phyloP scores from a whole-genome alignment of 2,113 vertebrate species.

The Chloropsis hardwickii region DNA sequence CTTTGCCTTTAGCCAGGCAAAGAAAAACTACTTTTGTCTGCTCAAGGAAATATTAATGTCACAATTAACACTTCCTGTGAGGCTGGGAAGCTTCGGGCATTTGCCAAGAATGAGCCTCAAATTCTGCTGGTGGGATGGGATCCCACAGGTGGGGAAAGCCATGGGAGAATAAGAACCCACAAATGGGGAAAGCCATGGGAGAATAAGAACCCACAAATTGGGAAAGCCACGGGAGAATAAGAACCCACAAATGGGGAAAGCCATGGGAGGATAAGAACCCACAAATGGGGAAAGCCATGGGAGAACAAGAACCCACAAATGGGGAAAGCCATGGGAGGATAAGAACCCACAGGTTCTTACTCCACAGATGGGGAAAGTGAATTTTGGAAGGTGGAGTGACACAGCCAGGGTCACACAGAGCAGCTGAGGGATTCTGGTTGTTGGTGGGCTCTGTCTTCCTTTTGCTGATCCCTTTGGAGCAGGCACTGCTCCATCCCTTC shows the following conservation, averaged over 20 bases:
- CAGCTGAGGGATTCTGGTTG: not conserved
- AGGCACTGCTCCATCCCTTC: not conserved
- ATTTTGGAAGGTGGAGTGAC: not conserved
- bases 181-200: not conserved
- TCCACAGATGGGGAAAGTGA: not conserved
- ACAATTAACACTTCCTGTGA: fast-evolving
- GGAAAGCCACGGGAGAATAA: not conserved
- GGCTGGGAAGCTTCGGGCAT: not conserved
- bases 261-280: not conserved
- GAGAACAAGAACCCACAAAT: not conserved
- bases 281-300: not conserved
- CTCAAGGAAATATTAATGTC: not conserved
- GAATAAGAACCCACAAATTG: not conserved
- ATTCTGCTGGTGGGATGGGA: not conserved
- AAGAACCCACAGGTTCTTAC: not conserved
- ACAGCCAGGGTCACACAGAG: not conserved
- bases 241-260: not conserved
- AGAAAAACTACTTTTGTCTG: not conserved
- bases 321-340: not conserved
- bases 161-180: not conserved
- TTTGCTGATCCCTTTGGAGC: not conserved
- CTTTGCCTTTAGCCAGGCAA: not conserved
- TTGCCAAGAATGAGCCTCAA: not conserved
- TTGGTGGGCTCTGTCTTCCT: not conserved
- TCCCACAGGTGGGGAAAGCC: not conserved